Percentiles rank a stretch among this genome's conserved stretches.
These are phyloP conservation scores for Phocoena phocoena DNA, from an alignment of 2,113 vertebrate species.

Conservation along the genomic window DNA sequence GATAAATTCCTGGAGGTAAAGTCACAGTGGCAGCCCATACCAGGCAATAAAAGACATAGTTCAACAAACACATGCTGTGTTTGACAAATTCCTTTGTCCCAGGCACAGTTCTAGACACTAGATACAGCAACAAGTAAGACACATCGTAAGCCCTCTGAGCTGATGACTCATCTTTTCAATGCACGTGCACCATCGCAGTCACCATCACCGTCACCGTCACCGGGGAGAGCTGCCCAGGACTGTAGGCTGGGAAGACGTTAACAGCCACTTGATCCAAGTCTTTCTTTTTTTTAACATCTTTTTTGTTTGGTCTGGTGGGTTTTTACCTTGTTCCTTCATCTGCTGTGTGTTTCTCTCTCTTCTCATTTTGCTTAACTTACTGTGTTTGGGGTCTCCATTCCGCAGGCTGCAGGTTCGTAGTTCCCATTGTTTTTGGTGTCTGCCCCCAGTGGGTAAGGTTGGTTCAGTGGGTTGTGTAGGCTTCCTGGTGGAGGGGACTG, in stretches of 20 bases:
- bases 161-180: neutral
- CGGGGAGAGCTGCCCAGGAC: neutral
- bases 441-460: too few species aligned
- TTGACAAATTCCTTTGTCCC: neutral
- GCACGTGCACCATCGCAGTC: neutral
- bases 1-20: neutral
- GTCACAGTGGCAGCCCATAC: neutral
- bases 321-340: too few species aligned
- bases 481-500: too few species aligned
- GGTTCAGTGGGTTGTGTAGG: too few species aligned
- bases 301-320: too few species aligned
- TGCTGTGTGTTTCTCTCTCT: too few species aligned
- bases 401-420: too few species aligned
- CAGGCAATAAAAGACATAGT: neutral
- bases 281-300: too few species aligned
- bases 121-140: neutral
- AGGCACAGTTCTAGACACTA: neutral
- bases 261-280: neutral
- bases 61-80: neutral
- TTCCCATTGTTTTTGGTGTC: too few species aligned
- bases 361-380: too few species aligned
- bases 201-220: accelerated
- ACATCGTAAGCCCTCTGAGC: neutral
- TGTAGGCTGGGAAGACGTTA: neutral
- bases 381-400: too few species aligned